Percentiles rank a stretch among this genome's conserved stretches.
Conservation (phyloP, 1,140 invertebrate genomes). For the Macrosteles quadrilineatus region DNA sequence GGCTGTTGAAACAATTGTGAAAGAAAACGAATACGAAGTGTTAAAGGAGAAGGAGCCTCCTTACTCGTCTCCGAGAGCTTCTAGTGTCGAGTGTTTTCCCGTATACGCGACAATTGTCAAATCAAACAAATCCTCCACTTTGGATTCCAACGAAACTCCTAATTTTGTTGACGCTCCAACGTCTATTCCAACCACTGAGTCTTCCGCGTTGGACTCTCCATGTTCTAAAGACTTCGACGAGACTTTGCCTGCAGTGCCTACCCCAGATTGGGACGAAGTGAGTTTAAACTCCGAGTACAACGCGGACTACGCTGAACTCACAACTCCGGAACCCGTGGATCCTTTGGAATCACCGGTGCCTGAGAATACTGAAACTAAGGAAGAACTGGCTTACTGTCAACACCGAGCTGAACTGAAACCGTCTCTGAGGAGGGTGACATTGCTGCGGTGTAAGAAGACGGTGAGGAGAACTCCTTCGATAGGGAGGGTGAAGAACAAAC, state of each 20-base stretch:
- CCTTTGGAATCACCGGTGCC: background rate
- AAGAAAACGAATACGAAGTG: constrained; percentile 31
- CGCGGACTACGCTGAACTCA: constrained; percentile 32
- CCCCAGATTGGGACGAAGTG: constrained; percentile 29
- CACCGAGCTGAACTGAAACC: constrained; percentile 24
- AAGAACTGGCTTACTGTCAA: constrained; percentile 28
- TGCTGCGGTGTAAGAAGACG: constrained; percentile 11
- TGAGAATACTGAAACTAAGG: background rate
- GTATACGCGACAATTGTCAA: constrained; percentile 25
- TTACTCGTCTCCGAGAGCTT: constrained; percentile 16
- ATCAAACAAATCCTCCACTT: constrained; percentile 5
- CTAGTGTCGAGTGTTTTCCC: background rate
- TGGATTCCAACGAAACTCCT: background rate
- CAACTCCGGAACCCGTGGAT: constrained; percentile 4
- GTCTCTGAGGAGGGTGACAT: constrained; percentile 13
- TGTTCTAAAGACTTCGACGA: constrained; percentile 11
- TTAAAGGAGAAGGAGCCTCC: constrained; percentile 26
- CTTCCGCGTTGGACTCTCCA: background rate
- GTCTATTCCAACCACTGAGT: constrained; percentile 7
- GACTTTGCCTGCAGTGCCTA: constrained; percentile 11
- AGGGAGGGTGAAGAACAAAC: constrained; percentile 17
- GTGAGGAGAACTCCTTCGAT: constrained; percentile 21
- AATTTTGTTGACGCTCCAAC: constrained; percentile 11
- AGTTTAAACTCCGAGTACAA: constrained; percentile 17
- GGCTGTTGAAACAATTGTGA: background rate